Conservation (phyloP, 2,888 invertebrate species). For the Dryadula phaetusa region DNA sequence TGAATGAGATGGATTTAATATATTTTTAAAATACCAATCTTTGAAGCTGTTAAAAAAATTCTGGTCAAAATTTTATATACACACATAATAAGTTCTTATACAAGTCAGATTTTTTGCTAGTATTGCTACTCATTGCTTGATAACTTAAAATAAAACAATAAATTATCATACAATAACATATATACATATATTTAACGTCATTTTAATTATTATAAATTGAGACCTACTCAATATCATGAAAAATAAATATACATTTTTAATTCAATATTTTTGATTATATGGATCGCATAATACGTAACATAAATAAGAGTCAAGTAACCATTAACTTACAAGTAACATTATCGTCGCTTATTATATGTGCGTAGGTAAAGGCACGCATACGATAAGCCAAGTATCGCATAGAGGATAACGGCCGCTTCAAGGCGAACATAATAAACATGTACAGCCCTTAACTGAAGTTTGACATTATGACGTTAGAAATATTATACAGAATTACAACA, state of each 20-base stretch:
- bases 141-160: background rate
- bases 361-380: conserved; percentile 57
- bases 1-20: no score
- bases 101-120: no score
- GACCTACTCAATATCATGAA: no score
- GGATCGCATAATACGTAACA: conserved; percentile 36
- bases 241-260: no score
- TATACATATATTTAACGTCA: no score
- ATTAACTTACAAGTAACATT: conserved; percentile 21
- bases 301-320: conserved; percentile 18
- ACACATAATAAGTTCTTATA: no score
- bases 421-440: conserved; percentile 60
- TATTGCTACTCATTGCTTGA: no score
- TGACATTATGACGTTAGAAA: conserved; percentile 44
- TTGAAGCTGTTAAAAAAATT: no score
- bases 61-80: no score
- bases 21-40: no score
- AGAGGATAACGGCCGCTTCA: conserved; percentile 76
- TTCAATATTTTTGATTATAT: background rate
- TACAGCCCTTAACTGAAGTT: conserved; percentile 32
- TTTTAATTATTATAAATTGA: no score
- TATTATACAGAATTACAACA: conserved; percentile 42
- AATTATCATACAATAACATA: no score
- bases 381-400: conserved; percentile 65
- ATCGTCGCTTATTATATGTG: conserved; percentile 45